A percentile compares a stretch with the other conserved stretches of the same genome.
These are phyloP conservation scores for Andrena flavipes DNA, from an alignment of 2,888 invertebrate genomes.

Conservation along the genomic window DNA sequence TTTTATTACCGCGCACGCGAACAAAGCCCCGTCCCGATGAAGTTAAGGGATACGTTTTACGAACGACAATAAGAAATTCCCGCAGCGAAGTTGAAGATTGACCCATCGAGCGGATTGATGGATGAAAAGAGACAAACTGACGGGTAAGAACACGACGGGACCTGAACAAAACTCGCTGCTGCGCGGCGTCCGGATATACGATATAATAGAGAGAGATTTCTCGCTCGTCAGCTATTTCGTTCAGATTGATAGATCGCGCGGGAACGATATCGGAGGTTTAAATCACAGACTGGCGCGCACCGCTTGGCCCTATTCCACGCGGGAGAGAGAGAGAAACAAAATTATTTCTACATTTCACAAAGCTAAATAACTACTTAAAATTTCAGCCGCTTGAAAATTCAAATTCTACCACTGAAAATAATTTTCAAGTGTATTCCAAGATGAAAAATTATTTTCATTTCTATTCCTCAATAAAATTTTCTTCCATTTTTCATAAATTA, in stretches of 20 bases:
- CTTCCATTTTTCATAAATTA: too few relatives aligned
- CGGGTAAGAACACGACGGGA: slow-evolving; percentile 2
- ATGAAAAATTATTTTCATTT: too few relatives aligned
- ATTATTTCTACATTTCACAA: background rate
- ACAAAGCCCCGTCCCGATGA: background rate
- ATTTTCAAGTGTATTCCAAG: too few relatives aligned
- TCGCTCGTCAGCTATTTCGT: slow-evolving; percentile 38
- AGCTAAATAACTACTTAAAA: background rate
- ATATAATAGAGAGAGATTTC: slow-evolving; percentile 48
- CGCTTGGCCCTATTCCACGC: background rate
- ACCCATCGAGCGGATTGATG: slow-evolving; percentile 9
- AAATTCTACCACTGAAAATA: background rate
- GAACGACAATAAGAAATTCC: slow-evolving; percentile 10
- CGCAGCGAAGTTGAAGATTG: background rate
- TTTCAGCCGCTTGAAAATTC: background rate
- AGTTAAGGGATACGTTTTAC: slow-evolving; percentile 7
- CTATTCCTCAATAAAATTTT: too few relatives aligned
- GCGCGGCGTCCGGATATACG: slow-evolving; percentile 30
- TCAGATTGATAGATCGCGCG: slow-evolving; percentile 37
- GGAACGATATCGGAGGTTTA: slow-evolving; percentile 29
- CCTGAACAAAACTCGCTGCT: slow-evolving; percentile 29
- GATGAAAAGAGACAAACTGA: slow-evolving; percentile 15
- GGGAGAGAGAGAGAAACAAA: background rate
- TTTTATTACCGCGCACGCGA: background rate
- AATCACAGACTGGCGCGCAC: slow-evolving; percentile 20